These are phyloP conservation scores for Syngnathus floridae DNA, from an alignment of 2,113 vertebrate genomes.

Conservation along the genomic window DNA sequence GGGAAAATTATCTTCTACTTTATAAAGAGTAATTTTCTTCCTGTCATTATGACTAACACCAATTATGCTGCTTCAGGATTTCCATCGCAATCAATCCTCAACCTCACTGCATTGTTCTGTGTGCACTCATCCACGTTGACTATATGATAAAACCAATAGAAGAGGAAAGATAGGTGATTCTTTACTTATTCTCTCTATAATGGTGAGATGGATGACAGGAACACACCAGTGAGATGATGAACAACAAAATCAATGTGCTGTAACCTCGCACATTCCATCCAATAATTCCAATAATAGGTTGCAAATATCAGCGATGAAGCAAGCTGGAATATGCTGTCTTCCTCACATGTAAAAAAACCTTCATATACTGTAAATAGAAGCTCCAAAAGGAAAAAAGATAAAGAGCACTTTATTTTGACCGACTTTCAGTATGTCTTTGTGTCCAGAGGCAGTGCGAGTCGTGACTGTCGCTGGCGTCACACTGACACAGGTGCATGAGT, in stretches of 20 bases:
- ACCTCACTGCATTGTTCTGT: background rate
- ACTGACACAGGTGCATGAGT: no score
- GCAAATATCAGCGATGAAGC: no score
- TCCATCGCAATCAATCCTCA: background rate
- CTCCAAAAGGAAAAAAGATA: no score
- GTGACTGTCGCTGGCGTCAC: no score
- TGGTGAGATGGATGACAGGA: background rate
- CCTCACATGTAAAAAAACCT: no score
- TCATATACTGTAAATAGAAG: no score
- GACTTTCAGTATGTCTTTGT: no score
- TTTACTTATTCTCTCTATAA: background rate
- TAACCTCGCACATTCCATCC: background rate
- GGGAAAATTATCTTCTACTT: background rate
- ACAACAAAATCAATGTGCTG: background rate
- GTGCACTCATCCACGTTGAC: no score
- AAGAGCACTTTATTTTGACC: no score
- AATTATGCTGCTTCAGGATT: background rate
- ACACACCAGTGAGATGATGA: background rate
- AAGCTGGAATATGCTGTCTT: no score
- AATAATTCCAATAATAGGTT: no score
- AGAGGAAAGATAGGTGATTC: background rate
- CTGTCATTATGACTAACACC: background rate
- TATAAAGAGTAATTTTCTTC: background rate
- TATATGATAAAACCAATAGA: background rate
- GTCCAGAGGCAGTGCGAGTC: no score